These are phyloP conservation scores for Aleiodes sp. DNA, from an alignment of 1,140 invertebrate species.

Conservation along the genomic window DNA sequence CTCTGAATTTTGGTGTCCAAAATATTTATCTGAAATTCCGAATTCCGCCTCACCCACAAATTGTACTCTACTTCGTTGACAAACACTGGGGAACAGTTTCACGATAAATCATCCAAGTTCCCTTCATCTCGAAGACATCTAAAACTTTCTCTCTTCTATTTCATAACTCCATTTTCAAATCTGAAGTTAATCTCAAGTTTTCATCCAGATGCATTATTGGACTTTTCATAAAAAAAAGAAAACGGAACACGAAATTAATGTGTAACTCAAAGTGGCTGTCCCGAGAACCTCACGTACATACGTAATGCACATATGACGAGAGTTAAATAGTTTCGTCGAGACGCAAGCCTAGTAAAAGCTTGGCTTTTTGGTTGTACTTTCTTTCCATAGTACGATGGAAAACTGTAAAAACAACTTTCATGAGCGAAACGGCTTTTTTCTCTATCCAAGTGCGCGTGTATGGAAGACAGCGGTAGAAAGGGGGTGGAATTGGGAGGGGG, in stretches of 20 bases:
- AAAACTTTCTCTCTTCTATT: too few species aligned
- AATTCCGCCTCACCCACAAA: too few species aligned
- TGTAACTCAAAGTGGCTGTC: background rate
- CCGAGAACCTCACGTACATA: background rate
- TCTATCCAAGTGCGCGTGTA: background rate
- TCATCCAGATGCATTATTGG: constrained; percentile 9
- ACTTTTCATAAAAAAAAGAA: constrained; percentile 17
- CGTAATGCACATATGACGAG: constrained; percentile 10
- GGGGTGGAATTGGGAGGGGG: constrained; percentile 44
- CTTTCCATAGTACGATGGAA: background rate
- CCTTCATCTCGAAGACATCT: too few species aligned
- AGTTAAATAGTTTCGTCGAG: constrained; percentile 30
- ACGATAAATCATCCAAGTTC: too few species aligned
- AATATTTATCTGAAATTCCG: too few species aligned
- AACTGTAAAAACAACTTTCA: constrained; percentile 35
- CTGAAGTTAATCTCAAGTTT: background rate
- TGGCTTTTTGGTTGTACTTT: constrained; percentile 22
- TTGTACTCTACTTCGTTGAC: too few species aligned
- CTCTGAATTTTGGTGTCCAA: too few species aligned
- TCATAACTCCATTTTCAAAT: too few species aligned
- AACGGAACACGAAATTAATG: constrained; percentile 17
- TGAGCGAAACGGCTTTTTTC: constrained; percentile 23
- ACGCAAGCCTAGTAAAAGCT: background rate
- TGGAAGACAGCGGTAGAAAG: constrained; percentile 17
- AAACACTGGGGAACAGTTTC: too few species aligned